Base-by-base conservation (phyloP, 2,888 invertebrate species). In the Drymonia ruficornis region DNA sequence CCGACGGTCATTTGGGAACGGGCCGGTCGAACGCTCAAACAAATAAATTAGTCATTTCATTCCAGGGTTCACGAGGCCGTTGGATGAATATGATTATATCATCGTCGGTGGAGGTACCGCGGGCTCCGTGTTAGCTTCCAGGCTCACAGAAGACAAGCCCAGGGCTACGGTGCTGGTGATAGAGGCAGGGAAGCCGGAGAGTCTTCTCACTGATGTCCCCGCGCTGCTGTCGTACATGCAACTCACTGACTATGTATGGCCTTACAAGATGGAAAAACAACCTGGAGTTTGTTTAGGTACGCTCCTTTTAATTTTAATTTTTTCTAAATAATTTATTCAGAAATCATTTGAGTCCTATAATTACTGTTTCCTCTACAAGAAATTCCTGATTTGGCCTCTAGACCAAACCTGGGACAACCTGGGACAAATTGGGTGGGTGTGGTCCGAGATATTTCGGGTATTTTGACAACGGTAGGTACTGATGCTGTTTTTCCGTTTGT, bases 81-180 rank as follows among this genome's bases (percentile, higher is more conserved):
- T 86, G 15, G 86, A 91, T 5, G 92, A 91, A 78, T 96, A 95
- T 76, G 96, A 96, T 73, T 96, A 95, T 67, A 88, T 96, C 4
- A 87, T 96, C 19, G 91, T 96, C 0, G 96, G 96, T 0, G 95
- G 95, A 0, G 96, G 96, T 0, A 94, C 96, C 0, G 94, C 95
- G 0, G 96, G 96, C 0, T 94, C 96, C 0, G 95, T 94, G 0
- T 72, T 96, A 11, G 96, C 96, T 0, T 94, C 95, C 66, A 92
- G 96, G 1, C 86, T 96, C 0, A 93, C 95, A 0, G 96, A 96
- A 81, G 94, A 85, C 43, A 90, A 90, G 56, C 91, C 89, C 0
- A 76, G 68, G 50, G 80, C 94, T 34, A 94, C 87, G 48, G 93
- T 96, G 0, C 85, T 96, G 6, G 83, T 96, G 0, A 72, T 96